Evolutionary conservation across 2,888 invertebrate species (phyloP).

Genomic region (Byasa hedistus): DNA sequence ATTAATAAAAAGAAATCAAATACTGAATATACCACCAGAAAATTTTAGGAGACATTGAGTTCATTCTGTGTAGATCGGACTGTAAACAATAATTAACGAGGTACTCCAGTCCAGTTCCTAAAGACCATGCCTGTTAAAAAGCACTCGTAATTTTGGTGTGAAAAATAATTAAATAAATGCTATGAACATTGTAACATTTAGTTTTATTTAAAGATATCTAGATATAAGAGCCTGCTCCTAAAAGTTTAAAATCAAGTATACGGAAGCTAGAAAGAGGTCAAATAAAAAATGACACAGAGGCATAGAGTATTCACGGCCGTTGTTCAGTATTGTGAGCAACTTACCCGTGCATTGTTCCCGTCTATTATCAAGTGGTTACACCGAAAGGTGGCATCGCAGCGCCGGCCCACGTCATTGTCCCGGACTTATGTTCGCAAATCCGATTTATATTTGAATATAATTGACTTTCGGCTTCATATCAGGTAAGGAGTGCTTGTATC

Average conservation of each 20-base stretch:
- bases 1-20: too few species aligned
- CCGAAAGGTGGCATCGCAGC: slow-evolving; percentile 48
- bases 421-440: slow-evolving; percentile 77
- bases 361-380: slow-evolving; percentile 27
- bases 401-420: slow-evolving; percentile 71
- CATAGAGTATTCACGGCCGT: slow-evolving; percentile 15
- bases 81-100: too few species aligned
- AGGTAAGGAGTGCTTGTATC: slow-evolving; percentile 67
- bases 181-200: too few species aligned
- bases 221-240: background rate
- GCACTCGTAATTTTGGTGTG: too few species aligned
- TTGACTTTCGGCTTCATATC: slow-evolving; percentile 75
- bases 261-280: slow-evolving; percentile 6
- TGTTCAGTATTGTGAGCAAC: slow-evolving; percentile 23
- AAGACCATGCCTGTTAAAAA: too few species aligned
- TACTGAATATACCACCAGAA: too few species aligned
- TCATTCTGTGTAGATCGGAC: too few species aligned
- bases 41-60: too few species aligned
- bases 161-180: too few species aligned
- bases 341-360: slow-evolving; percentile 25
- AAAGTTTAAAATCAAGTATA: slow-evolving; percentile 3
- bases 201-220: too few species aligned
- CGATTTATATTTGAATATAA: slow-evolving; percentile 81
- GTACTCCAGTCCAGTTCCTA: too few species aligned
- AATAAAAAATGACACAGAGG: slow-evolving; percentile 12